Conservation (phyloP, 2,888 invertebrate genomes). For the Lasioglossum leucozonium region DNA sequence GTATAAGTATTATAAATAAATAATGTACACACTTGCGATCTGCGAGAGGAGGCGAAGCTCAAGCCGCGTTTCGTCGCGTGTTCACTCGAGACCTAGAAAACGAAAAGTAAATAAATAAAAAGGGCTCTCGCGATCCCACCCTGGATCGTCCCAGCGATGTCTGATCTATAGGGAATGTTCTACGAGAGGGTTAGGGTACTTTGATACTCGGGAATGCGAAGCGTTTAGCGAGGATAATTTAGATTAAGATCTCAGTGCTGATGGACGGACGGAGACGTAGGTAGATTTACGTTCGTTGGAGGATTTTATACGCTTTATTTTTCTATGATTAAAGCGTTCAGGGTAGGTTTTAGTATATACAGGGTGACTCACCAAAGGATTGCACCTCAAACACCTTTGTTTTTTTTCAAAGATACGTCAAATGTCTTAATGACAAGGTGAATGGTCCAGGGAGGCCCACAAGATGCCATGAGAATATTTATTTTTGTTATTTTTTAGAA, state of each 20-base stretch:
- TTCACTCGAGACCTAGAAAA: background rate
- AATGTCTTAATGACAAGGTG: too few relatives aligned
- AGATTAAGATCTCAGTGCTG: background rate
- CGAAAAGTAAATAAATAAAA: background rate
- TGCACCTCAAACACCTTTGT: too few relatives aligned
- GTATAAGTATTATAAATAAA: conserved; percentile 81
- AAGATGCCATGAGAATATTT: too few relatives aligned
- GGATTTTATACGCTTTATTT: background rate
- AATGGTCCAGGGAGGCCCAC: too few relatives aligned
- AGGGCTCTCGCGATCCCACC: conserved; percentile 16
- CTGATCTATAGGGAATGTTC: background rate
- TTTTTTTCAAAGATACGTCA: too few relatives aligned
- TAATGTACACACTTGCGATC: conserved; percentile 52
- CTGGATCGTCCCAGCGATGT: conserved; percentile 25
- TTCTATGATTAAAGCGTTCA: background rate
- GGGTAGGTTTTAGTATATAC: background rate
- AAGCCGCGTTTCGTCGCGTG: conserved; percentile 25
- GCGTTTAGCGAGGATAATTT: background rate
- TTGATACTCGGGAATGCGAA: background rate
- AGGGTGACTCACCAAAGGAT: too few relatives aligned
- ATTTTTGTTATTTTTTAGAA: too few relatives aligned
- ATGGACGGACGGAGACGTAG: background rate
- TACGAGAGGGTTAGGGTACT: background rate
- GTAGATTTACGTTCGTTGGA: background rate
- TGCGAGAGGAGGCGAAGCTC: conserved; percentile 29